Evolutionary conservation across 2,113 vertebrate genomes (phyloP).

Genomic region (Coracopsis vasa): DNA sequence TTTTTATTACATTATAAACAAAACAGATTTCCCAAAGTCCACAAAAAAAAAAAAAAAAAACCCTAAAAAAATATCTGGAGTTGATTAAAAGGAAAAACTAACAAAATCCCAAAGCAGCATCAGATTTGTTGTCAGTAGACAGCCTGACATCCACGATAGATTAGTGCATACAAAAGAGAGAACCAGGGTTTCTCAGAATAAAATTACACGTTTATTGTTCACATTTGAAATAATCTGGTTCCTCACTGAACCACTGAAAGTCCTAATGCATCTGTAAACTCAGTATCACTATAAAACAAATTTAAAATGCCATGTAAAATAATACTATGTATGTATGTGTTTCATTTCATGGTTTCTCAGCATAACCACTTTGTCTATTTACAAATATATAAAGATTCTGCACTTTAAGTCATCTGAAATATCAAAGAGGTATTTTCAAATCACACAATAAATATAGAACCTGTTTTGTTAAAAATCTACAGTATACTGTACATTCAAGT

Average conservation of each 20-base stretch:
- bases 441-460: conserved; percentile 83
- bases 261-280: conserved; percentile 68
- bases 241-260: conserved; percentile 20
- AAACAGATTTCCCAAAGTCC: not conserved
- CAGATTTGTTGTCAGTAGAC: not conserved
- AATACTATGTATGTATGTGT: conserved; percentile 48
- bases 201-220: conserved; percentile 66
- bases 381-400: conserved; percentile 78
- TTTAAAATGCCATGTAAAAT: conserved; percentile 69
- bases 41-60: not conserved
- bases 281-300: conserved; percentile 65
- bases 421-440: conserved; percentile 79
- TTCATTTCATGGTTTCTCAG: conserved; percentile 68
- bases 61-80: not conserved
- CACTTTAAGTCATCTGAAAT: conserved; percentile 71
- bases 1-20: not conserved
- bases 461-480: conserved; percentile 79
- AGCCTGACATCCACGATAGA: not conserved
- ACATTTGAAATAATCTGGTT: conserved; percentile 50
- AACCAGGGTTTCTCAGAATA: conserved; percentile 20
- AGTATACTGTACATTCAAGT: conserved; percentile 82
- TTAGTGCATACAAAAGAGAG: not conserved
- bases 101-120: not conserved
- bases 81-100: not conserved
- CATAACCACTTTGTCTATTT: conserved; percentile 70